These are phyloP conservation scores for Dryobotodes eremita DNA, from an alignment of 2,888 invertebrate genomes.

Conservation along the genomic window DNA sequence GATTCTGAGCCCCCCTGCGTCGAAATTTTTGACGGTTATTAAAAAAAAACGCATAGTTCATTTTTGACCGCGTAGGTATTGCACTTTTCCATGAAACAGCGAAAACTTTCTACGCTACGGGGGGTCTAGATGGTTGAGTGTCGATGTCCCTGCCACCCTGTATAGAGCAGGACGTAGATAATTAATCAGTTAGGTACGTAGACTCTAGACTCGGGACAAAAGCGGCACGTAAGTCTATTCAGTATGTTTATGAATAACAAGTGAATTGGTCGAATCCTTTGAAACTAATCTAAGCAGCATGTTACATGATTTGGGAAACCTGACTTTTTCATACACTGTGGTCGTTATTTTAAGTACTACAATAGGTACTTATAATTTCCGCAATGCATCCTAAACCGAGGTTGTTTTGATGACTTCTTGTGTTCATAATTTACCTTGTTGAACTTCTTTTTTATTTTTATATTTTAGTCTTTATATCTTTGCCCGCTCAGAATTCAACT, in stretches of 20 bases:
- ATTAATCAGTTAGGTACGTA: not conserved
- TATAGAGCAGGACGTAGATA: not conserved
- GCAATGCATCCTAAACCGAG: slow-evolving; percentile 42
- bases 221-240: not conserved
- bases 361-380: slow-evolving; percentile 37
- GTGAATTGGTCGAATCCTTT: not conserved
- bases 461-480: slow-evolving; percentile 2
- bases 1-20: no score
- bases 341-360: slow-evolving; percentile 14
- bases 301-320: slow-evolving; percentile 47
- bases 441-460: not conserved
- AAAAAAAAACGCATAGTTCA: no score
- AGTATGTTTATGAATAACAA: not conserved
- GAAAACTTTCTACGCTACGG: no score
- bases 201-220: not conserved
- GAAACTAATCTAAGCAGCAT: slow-evolving; percentile 18
- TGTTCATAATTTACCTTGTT: not conserved
- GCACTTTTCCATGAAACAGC: no score
- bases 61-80: no score
- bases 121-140: no score
- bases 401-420: slow-evolving; percentile 23
- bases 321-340: slow-evolving; percentile 55
- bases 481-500: not conserved
- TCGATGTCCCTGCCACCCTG: no score
- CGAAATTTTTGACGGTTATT: no score